A percentile compares a stretch with the other conserved stretches of the same genome.
phyloP scores from a whole-genome alignment of 2,888 invertebrate species.

The Neoascia interrupta region DNA sequence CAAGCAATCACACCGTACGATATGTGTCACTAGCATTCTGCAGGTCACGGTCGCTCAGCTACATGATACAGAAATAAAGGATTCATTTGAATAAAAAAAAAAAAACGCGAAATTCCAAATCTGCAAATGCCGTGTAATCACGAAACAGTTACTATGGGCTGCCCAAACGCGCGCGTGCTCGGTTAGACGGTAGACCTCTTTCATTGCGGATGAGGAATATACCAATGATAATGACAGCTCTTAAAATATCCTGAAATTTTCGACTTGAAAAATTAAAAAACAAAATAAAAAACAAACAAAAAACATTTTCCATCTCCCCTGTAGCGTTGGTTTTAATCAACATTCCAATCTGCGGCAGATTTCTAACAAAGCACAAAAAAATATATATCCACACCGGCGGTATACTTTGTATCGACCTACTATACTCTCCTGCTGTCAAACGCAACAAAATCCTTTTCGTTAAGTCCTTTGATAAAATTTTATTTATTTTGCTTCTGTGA shows the following conservation, averaged over 20 bases:
- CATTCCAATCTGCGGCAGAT: constrained; percentile 32
- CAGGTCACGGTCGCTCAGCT: constrained; percentile 42
- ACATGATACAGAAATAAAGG: constrained; percentile 16
- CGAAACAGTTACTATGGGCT: constrained; percentile 13
- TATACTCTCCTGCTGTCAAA: constrained; percentile 28
- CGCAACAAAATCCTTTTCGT: constrained; percentile 37
- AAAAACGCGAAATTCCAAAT: neutral
- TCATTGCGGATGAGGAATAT: constrained; percentile 24
- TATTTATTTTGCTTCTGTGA: constrained; percentile 34
- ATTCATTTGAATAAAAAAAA: constrained; percentile 11
- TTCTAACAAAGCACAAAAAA: constrained; percentile 31
- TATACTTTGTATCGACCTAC: too few species aligned
- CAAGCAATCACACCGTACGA: constrained; percentile 7
- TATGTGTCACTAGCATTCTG: constrained; percentile 34
- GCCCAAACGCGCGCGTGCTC: constrained; percentile 31
- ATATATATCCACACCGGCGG: too few species aligned
- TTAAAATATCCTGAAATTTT: constrained; percentile 20
- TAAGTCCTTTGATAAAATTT: constrained; percentile 27
- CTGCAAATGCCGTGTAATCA: constrained; percentile 43
- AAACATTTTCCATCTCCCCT: constrained; percentile 25
- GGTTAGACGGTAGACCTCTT: too few species aligned
- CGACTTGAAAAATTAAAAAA: constrained; percentile 18
- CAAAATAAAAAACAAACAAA: constrained; percentile 15
- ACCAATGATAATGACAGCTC: constrained; percentile 44
- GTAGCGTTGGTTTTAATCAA: constrained; percentile 47